Conservation (phyloP, 2,113 vertebrate genomes). For the Prunella fulvescens region DNA sequence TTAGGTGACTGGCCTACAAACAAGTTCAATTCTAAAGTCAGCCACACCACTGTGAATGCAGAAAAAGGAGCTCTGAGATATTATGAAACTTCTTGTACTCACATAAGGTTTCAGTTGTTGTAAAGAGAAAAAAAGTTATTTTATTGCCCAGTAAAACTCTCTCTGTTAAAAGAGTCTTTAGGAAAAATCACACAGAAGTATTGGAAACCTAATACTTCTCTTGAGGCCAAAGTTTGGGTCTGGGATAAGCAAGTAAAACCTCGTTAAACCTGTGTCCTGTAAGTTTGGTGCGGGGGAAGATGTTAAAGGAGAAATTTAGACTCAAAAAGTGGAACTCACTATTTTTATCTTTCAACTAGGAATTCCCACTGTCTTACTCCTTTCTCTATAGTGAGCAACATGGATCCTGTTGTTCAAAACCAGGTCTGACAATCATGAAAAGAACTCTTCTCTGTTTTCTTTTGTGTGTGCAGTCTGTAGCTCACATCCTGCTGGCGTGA, state of each 20-base stretch:
- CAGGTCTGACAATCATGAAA: background rate
- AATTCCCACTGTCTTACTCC: background rate
- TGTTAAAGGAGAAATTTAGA: background rate
- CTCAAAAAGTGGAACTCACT: background rate
- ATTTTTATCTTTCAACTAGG: background rate
- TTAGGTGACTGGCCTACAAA: background rate
- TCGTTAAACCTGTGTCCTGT: background rate
- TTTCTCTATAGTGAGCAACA: background rate
- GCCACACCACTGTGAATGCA: background rate
- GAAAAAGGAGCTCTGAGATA: background rate
- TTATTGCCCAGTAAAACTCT: conserved; percentile 11
- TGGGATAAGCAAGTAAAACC: background rate
- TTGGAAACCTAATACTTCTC: background rate
- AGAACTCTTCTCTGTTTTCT: background rate
- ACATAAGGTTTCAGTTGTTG: background rate
- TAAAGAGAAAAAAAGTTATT: background rate
- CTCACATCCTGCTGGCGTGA: background rate
- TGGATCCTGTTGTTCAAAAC: background rate
- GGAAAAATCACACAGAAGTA: background rate
- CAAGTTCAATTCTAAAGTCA: background rate
- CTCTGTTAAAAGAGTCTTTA: background rate
- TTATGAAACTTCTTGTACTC: background rate
- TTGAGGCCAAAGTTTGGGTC: background rate
- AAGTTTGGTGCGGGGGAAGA: background rate
- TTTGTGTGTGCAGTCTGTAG: background rate